Percentiles rank a stretch among this genome's conserved stretches.
Conservation (phyloP, 2,888 invertebrate genomes). For the Branchellion lobata region DNA sequence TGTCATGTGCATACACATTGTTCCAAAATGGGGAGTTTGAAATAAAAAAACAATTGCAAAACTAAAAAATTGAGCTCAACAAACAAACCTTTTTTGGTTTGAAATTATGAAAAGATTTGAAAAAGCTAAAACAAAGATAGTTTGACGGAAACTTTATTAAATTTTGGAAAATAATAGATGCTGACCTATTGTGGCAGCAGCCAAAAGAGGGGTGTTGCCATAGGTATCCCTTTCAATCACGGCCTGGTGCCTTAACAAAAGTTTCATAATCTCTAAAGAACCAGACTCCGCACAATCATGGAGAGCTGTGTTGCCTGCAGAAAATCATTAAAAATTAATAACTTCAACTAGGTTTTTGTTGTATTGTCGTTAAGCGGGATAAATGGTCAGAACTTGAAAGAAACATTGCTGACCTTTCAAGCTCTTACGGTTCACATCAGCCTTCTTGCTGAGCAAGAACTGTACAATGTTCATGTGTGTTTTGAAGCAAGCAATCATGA, state of each 20-base stretch:
- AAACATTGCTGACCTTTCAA: conserved; percentile 60
- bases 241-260: conserved; percentile 82
- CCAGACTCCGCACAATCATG: conserved; percentile 97
- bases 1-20: too few species aligned
- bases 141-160: too few species aligned
- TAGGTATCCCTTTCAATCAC: conserved; percentile 91
- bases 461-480: conserved; percentile 87
- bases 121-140: too few species aligned
- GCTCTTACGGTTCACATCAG: conserved; percentile 84
- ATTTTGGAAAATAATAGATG: too few species aligned
- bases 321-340: background rate
- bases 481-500: conserved; percentile 97
- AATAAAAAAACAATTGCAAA: too few species aligned
- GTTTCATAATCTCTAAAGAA: conserved; percentile 83
- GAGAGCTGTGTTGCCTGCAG: conserved; percentile 80
- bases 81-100: too few species aligned
- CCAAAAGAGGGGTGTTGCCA: conserved; percentile 91
- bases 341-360: background rate
- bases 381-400: background rate
- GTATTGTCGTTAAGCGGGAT: too few species aligned
- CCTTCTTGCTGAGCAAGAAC: conserved; percentile 80
- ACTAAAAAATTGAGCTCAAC: too few species aligned
- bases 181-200: conserved; percentile 70
- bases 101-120: too few species aligned
- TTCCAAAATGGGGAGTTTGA: background rate